Conservation (phyloP, 1,140 invertebrate genomes). For the Drosophila ohnishii region DNA sequence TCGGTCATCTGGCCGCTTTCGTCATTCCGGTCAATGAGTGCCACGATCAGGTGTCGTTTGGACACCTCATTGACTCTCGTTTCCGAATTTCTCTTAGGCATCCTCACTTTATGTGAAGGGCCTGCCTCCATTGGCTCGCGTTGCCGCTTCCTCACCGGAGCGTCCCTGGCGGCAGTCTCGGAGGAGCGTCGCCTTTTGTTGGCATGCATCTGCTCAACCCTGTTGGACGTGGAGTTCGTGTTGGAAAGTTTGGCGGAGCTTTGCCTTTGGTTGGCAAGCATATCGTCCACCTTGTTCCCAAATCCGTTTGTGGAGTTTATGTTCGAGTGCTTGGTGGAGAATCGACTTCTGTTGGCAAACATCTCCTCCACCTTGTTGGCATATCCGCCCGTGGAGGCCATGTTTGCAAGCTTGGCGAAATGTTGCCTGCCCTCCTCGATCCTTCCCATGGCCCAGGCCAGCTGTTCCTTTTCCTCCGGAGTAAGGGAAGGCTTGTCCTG, state of each 20-base stretch:
- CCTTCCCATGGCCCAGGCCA: neutral
- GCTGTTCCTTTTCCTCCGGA: neutral
- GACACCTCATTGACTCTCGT: neutral
- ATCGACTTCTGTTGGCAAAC: neutral
- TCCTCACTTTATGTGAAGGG: neutral
- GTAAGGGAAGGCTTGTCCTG: neutral
- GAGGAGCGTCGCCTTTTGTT: neutral
- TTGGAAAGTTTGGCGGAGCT: too few relatives aligned
- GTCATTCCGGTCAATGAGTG: neutral
- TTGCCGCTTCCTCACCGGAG: neutral
- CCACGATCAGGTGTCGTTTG: slow-evolving; percentile 1
- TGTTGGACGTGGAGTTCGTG: neutral
- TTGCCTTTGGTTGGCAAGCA: neutral
- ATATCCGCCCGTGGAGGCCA: neutral
- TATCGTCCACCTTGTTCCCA: too few relatives aligned
- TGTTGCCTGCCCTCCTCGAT: neutral
- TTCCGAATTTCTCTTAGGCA: neutral
- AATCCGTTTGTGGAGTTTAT: too few relatives aligned
- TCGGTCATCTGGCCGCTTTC: neutral
- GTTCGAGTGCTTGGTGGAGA: too few relatives aligned
- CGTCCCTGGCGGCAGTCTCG: neutral
- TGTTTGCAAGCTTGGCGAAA: neutral
- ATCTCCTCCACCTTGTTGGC: slow-evolving; percentile 5
- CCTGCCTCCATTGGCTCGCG: too few relatives aligned
- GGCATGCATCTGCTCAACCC: neutral